Evolutionary conservation across 2,888 invertebrate species (phyloP), one percentile per base, ranked within the genome.

Genomic region (Acleris literana): DNA sequence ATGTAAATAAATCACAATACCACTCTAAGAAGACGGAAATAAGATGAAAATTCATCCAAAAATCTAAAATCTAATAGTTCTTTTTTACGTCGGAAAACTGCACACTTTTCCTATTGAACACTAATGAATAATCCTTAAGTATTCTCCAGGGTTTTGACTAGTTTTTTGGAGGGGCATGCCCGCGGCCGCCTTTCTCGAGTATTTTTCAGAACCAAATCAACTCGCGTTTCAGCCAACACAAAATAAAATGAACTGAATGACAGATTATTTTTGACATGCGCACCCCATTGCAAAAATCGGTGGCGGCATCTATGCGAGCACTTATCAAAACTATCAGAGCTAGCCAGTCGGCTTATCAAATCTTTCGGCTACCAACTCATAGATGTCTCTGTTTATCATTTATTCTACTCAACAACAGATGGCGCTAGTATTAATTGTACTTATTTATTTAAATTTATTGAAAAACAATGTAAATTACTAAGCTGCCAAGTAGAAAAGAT

Each of bases 251-350:
- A 86, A 82, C 46, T 46, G 46, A 44, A 87, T 90, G 90, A 90
- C 89, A 89, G 80, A 57, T 66, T 86, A 85, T 78, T 88, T 88
- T 87, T 90, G 92, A 91, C 92, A 92, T 92, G 92, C 92, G 92
- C 88, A 88, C 77, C 80, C 75, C 78, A 77, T 80, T 75, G 74
- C 75, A 64, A 76, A 74, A 68, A 72, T 74, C 60, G 3, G 58
- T 70, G 70, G 79, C 72, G 85, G 71, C 83, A 82, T 85, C 88
- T 88, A 70, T 68, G 64, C 52, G 52, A 6, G 7, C 0, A 7
- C 39, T 7, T 29, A 39, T 4, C 3, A 17, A 29, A 55, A 44
- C 7, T 51, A 43, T n/a, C 17, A 7, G 13, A 49, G 25, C n/a
- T 51, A 39, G 49, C 33, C 44, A 44, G 25, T 9, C 16, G 29